Evolutionary conservation across 2,113 vertebrate species (phyloP).

Genomic region (Bubo blakistoni): DNA sequence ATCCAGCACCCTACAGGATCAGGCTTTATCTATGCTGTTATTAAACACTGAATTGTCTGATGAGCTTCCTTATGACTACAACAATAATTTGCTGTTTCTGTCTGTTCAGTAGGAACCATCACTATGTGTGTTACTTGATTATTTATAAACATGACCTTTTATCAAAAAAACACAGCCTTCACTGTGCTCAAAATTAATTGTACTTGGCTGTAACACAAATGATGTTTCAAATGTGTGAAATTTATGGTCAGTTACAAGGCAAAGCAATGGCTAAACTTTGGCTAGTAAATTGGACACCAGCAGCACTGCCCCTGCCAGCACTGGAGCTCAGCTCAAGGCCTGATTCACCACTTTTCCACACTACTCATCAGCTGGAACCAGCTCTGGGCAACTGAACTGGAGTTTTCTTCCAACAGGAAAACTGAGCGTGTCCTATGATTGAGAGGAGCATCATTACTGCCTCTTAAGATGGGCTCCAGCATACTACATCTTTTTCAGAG

Average conservation of each 20-base stretch:
- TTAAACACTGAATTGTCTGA: background rate
- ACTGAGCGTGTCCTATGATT: background rate
- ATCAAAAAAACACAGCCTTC: slow-evolving; percentile 35
- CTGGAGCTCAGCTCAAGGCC: background rate
- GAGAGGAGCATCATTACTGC: background rate
- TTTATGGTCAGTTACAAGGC: background rate
- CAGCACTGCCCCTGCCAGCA: background rate
- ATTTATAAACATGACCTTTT: slow-evolving; percentile 54
- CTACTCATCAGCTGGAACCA: background rate
- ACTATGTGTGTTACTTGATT: background rate
- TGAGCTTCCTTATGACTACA: slow-evolving; percentile 22
- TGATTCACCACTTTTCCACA: slow-evolving; percentile 5
- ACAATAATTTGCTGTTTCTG: background rate
- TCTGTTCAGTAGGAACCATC: slow-evolving; percentile 27
- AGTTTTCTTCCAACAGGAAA: background rate
- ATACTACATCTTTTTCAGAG: background rate
- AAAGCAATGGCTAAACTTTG: background rate
- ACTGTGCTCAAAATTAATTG: slow-evolving; percentile 6
- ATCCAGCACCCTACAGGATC: background rate
- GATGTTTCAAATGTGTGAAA: background rate
- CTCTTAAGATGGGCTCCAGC: background rate
- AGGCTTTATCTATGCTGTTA: background rate
- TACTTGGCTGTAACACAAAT: background rate
- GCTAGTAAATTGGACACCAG: background rate
- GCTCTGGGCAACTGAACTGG: background rate